A percentile compares a stretch with the other conserved stretches of the same genome.
Evolutionary conservation across 2,113 vertebrate genomes (phyloP).

Genomic region (Myotis yumanensis): DNA sequence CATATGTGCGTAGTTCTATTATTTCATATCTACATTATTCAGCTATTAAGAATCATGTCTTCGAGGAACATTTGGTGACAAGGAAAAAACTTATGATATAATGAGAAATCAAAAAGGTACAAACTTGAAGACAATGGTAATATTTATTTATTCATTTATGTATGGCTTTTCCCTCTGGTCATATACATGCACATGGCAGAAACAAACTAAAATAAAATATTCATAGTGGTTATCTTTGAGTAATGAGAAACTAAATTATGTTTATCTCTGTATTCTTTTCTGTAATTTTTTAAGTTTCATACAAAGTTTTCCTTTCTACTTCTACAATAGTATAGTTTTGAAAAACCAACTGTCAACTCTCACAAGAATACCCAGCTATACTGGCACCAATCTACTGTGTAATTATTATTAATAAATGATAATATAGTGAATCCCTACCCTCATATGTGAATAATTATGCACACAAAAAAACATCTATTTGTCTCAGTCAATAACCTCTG

Average conservation of each 20-base stretch:
- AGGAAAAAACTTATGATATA: conserved; percentile 18
- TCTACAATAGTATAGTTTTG: not conserved
- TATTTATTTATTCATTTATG: not conserved
- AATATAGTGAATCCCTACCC: not conserved
- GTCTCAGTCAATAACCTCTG: not conserved
- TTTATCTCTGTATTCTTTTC: not conserved
- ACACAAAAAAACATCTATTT: not conserved
- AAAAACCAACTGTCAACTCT: not conserved
- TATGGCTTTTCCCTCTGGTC: not conserved
- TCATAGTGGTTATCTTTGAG: not conserved
- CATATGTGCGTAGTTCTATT: not conserved
- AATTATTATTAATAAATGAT: conserved; percentile 51
- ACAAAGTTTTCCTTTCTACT: not conserved
- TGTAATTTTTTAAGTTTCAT: not conserved
- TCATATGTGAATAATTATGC: not conserved
- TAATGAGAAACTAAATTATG: not conserved
- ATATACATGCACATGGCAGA: not conserved
- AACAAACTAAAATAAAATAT: not conserved
- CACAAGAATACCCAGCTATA: not conserved
- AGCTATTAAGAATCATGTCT: conserved; percentile 23
- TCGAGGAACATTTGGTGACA: conserved; percentile 15
- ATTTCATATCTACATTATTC: not conserved
- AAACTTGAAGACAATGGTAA: not conserved
- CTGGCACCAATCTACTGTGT: not conserved
- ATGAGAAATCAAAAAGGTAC: conserved; percentile 37